These are phyloP conservation scores for Diabrotica virgifera DNA, from an alignment of 1,140 invertebrate species.

Conservation along the genomic window DNA sequence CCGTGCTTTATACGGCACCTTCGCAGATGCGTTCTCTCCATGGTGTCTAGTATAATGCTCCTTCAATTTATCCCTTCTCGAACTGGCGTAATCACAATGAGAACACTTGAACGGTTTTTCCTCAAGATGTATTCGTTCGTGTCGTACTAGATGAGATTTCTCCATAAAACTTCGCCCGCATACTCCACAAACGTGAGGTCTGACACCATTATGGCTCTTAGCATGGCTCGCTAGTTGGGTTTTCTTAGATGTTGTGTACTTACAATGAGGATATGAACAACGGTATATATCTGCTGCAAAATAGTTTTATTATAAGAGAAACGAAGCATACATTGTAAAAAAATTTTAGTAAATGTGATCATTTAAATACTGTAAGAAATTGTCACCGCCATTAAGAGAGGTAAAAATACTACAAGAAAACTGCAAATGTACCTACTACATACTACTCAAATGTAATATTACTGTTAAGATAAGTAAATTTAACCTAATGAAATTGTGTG, in stretches of 20 bases:
- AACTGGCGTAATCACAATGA: constrained; percentile 64
- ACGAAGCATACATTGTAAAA: neutral
- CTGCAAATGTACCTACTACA: too few relatives aligned
- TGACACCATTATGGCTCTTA: constrained; percentile 60
- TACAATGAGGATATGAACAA: constrained; percentile 62
- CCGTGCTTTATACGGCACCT: constrained; percentile 53
- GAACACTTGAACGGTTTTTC: constrained; percentile 60
- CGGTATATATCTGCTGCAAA: constrained; percentile 49
- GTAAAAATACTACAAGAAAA: too few relatives aligned
- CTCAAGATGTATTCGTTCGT: constrained; percentile 63
- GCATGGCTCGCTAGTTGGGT: constrained; percentile 65
- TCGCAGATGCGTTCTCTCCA: constrained; percentile 53
- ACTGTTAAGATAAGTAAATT: too few relatives aligned
- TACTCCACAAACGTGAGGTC: constrained; percentile 60
- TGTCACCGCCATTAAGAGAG: too few relatives aligned
- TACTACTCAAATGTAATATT: too few relatives aligned
- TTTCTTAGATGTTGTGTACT: constrained; percentile 64
- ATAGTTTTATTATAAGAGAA: constrained; percentile 4
- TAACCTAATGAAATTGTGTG: too few relatives aligned
- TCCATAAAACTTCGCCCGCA: constrained; percentile 67
- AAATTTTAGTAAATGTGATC: too few relatives aligned
- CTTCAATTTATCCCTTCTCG: constrained; percentile 65
- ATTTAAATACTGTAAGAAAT: too few relatives aligned
- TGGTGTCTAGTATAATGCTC: constrained; percentile 66
- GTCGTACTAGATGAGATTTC: constrained; percentile 62